These are phyloP conservation scores for Pseudococcus jackbeardsleyi DNA, from an alignment of 2,888 invertebrate genomes.

Conservation along the genomic window DNA sequence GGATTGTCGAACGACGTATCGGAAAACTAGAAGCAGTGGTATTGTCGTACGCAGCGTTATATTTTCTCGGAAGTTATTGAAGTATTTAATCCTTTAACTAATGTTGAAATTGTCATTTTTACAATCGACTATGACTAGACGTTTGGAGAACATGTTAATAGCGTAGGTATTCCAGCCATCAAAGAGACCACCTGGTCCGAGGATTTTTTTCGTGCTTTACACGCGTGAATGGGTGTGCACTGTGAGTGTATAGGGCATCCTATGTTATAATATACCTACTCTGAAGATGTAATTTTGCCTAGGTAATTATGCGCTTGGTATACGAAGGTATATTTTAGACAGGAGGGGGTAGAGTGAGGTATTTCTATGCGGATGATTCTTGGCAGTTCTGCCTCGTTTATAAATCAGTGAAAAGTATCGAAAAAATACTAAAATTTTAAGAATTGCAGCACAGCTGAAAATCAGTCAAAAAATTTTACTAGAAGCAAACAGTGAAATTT, in stretches of 20 bases:
- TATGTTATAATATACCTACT: not conserved
- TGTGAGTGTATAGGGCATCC: not conserved
- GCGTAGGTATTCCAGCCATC: not conserved
- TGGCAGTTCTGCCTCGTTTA: no score
- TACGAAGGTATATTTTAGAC: not conserved
- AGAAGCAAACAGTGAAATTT: no score
- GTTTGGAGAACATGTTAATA: not conserved
- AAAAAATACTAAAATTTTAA: no score
- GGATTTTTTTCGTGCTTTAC: not conserved
- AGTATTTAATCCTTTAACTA: constrained; percentile 16
- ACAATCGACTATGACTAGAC: not conserved
- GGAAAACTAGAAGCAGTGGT: not conserved
- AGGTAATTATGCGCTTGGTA: not conserved
- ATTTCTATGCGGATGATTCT: no score
- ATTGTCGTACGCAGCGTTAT: not conserved
- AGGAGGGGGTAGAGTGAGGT: not conserved
- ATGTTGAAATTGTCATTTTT: constrained; percentile 12
- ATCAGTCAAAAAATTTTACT: no score
- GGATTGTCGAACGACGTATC: not conserved
- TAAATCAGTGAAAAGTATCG: no score
- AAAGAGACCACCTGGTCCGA: constrained; percentile 11
- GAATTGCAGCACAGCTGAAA: no score
- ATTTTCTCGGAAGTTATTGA: constrained; percentile 22
- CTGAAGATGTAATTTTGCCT: not conserved
- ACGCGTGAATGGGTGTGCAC: constrained; percentile 24